Evolutionary conservation across 2,113 vertebrate genomes (phyloP).

Genomic region (Muntiacus reevesi): DNA sequence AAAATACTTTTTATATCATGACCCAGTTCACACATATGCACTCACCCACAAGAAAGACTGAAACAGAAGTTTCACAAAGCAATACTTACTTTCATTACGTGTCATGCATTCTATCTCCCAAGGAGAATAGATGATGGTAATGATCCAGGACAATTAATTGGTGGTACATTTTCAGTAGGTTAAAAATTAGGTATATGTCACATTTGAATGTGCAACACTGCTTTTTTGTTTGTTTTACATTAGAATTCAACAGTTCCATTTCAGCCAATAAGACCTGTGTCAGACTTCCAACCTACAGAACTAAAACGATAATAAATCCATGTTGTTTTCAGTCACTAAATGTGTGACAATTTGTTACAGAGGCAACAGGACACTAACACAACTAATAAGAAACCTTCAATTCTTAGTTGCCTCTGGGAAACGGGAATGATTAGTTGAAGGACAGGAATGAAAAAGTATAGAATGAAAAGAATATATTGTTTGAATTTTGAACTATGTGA

Average conservation of each 20-base stretch:
- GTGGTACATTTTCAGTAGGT: neutral
- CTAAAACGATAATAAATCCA: neutral
- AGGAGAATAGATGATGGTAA: neutral
- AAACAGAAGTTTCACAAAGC: neutral
- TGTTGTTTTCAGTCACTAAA: neutral
- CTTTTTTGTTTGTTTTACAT: neutral
- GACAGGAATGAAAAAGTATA: neutral
- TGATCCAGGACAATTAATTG: neutral
- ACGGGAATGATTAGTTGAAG: neutral
- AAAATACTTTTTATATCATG: constrained; percentile 45
- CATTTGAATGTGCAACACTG: neutral
- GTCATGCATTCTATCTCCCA: neutral
- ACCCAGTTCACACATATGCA: constrained; percentile 31
- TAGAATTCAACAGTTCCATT: neutral
- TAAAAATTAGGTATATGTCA: neutral
- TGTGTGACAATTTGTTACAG: neutral
- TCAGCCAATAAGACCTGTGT: neutral
- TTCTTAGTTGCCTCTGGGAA: neutral
- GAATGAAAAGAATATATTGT: neutral
- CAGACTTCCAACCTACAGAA: neutral
- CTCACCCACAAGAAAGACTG: neutral
- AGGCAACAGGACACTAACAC: neutral
- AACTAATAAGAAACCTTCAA: neutral
- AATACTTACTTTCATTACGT: neutral
- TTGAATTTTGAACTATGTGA: neutral